phyloP scores from a whole-genome alignment of 2,797 vertebrate species.

The Gallinago nigripennis region DNA sequence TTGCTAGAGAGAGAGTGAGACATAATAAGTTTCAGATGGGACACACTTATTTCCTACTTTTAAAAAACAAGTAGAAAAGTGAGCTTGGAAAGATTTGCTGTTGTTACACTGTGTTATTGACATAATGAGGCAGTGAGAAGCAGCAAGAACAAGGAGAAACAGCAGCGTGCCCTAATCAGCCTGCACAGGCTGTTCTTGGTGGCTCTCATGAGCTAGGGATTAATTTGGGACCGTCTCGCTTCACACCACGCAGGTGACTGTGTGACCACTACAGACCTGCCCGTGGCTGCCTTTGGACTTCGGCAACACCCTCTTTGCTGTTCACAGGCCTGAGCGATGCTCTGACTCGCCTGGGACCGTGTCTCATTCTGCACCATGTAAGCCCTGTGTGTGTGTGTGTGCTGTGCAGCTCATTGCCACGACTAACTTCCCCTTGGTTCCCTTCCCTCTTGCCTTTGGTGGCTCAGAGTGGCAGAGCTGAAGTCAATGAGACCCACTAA shows the following conservation, averaged over 20 bases:
- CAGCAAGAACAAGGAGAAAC: not conserved
- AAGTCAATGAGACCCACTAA: not conserved
- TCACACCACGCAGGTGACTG: not conserved
- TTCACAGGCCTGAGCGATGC: not conserved
- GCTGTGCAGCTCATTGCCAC: not conserved
- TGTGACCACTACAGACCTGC: not conserved
- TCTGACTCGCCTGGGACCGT: constrained; percentile 41
- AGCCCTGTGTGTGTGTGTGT: not conserved
- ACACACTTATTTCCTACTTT: not conserved
- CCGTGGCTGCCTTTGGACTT: not conserved
- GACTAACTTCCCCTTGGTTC: not conserved
- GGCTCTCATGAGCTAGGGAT: not conserved
- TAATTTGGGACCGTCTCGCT: not conserved
- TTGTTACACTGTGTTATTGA: not conserved
- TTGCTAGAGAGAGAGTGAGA: not conserved
- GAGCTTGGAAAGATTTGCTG: not conserved
- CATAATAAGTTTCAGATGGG: not conserved
- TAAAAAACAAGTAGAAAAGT: not conserved
- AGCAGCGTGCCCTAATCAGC: not conserved
- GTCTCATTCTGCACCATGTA: not conserved
- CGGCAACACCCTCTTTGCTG: not conserved
- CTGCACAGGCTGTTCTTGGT: not conserved
- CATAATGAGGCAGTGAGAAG: not conserved
- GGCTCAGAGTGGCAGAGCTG: not conserved
- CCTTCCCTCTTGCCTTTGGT: not conserved